Conservation (phyloP, 92 coral and sea anemone genomes). For the Muricea muricata region DNA sequence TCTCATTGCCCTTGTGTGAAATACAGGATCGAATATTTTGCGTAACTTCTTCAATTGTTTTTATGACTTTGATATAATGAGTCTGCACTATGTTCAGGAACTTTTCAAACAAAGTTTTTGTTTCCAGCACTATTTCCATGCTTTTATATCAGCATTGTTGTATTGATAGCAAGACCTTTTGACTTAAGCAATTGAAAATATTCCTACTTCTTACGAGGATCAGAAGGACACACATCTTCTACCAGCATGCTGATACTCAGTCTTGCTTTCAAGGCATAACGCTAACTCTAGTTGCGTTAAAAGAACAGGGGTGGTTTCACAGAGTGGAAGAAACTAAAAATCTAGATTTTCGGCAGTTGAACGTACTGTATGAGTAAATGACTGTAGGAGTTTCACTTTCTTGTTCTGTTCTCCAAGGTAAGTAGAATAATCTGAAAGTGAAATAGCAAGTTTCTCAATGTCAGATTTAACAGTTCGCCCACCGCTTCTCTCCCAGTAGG, state of each 20-base stretch:
- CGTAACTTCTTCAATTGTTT: background rate
- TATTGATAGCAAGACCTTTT: background rate
- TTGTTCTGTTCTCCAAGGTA: background rate
- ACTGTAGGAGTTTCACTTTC: background rate
- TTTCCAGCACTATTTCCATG: conserved; percentile 14
- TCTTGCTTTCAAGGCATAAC: background rate
- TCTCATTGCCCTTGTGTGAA: conserved; percentile 47
- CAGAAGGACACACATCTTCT: conserved; percentile 17
- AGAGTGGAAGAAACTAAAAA: no score
- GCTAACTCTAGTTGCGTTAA: background rate
- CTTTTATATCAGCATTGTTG: background rate
- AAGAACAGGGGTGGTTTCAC: background rate
- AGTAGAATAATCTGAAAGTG: background rate
- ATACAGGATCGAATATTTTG: background rate
- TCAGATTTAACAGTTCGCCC: background rate
- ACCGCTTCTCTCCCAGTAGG: background rate
- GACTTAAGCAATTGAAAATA: background rate
- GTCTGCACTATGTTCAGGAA: background rate
- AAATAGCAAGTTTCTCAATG: background rate
- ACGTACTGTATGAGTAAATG: background rate
- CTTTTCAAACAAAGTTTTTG: conserved; percentile 1
- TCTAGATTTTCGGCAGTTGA: background rate
- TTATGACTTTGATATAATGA: background rate
- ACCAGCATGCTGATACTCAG: background rate
- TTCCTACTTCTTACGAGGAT: background rate